Percentiles rank a stretch among this genome's conserved stretches.
Conservation (phyloP, 2,113 vertebrate species). For the Hippolais icterina region DNA sequence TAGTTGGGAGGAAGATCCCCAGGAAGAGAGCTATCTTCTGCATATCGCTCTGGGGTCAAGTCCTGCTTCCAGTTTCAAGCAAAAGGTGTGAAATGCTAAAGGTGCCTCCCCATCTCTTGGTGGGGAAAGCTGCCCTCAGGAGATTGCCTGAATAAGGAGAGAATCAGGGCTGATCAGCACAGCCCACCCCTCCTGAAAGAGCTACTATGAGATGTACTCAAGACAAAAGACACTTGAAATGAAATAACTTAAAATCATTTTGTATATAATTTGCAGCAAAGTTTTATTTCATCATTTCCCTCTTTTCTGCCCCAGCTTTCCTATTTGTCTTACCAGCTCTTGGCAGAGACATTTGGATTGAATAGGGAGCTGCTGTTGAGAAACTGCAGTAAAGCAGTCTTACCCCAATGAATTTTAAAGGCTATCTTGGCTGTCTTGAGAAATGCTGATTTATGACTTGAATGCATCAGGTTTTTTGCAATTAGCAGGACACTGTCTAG, state of each 20-base stretch:
- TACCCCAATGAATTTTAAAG: constrained; percentile 1
- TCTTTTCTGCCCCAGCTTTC: neutral
- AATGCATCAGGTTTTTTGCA: neutral
- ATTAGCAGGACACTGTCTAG: neutral
- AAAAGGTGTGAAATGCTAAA: neutral
- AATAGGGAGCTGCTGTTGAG: neutral
- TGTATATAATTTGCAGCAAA: neutral
- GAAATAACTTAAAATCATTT: neutral
- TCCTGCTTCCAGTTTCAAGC: neutral
- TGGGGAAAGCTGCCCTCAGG: neutral
- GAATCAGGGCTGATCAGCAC: neutral
- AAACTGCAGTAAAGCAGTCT: neutral
- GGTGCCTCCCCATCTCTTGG: neutral
- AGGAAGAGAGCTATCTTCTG: neutral
- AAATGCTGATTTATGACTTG: constrained; percentile 28
- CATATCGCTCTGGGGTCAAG: neutral
- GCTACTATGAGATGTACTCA: neutral
- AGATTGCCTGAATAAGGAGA: neutral
- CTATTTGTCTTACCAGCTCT: neutral
- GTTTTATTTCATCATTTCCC: neutral
- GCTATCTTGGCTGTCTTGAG: neutral
- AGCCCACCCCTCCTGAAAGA: neutral
- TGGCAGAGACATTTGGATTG: neutral
- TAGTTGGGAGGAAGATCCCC: neutral
- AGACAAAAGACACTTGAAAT: neutral